Base-by-base conservation (phyloP, 1,140 invertebrate genomes). In the Vanessa atalanta region DNA sequence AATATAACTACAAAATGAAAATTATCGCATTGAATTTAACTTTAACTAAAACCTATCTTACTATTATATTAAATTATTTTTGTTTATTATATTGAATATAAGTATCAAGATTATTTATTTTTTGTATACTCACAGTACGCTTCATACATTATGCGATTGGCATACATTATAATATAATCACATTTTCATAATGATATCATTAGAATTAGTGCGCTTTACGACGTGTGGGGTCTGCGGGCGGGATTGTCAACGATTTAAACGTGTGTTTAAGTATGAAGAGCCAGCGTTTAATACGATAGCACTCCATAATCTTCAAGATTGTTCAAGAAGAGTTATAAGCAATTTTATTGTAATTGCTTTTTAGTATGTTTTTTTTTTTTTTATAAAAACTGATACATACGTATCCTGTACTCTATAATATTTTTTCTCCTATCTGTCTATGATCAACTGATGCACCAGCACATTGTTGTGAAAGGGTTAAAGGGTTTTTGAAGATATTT, bases 131-230 rank as follows among this genome's bases (percentile, higher is more conserved):
- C 83, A 80, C 81, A 77, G 82, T 80, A 84, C 76, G 73, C 77
- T 85, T 85, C 89, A 91, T 92, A 90, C 84, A 90, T 91, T 91
- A 92, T 88, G 87, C 83, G 81, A 71, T 75, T 80, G 80, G 85
- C 88, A 91, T 87, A 91, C 83, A 88, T 89, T 87, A 88, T 88
- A 90, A 85, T 89, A 88, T 91, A 90, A 91, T 92, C 85, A 89
- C 84, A 88, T 92, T 86, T 84, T 88, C 86, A 90, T 92, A 91
- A 89, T 91, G 89, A 89, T 86, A 81, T 90, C 87, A 90, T 92
- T 92, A 92, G 89, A 92, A 91, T 92, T 92, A 92, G 90, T 89
- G 81, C 85, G 83, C 74, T 76, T 73, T 78, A 69, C 88, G 75
- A 81, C 88, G 88, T 92, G 88, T 92, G 89, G 87, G 90, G 90